Evolutionary conservation across 1,140 invertebrate genomes (phyloP), one percentile per base, ranked within the genome.

Genomic region (Tetranychus urticae): DNA sequence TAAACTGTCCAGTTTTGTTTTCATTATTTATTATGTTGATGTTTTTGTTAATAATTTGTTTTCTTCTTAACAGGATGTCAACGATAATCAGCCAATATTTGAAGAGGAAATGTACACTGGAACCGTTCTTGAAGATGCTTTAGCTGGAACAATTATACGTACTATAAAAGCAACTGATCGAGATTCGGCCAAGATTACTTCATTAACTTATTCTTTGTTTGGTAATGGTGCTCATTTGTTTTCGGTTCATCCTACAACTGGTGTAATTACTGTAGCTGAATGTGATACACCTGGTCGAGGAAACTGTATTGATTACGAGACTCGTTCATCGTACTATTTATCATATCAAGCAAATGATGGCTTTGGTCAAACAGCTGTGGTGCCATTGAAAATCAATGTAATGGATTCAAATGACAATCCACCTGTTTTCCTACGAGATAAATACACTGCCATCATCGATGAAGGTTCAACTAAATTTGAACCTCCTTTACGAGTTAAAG

Each of bases 71-170:
- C 23, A 23, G 23, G 92, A 97, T 72, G 85, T 93, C 0, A 96
- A 96, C 71, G 90, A 96, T 69, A 96, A 96, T 71, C 77, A 82
- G 6, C 62, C 62, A 35, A 36, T 10, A n/a, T 62, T 62, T 47
- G 47, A 57, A 31, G 48, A 60, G 37, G 42, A 58, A n/a, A 57
- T 58, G 3, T 78, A 78, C 61, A 62, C 63, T n/a, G 72, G 86
- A 0, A 81, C 79, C 23, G 82, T 97, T 13, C 76, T 82, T 48
- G 94, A 98, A 73, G 89, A 96, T 72, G 90, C 88, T 42, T 89
- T 89, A 0, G 72, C 81, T 1, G 89, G 88, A 60, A 84, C 84
- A 45, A 80, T 92, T 46, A 75, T 79, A 7, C 88, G 93, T 73
- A 91, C 72, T 78, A 82, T 5, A 88, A 88, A 3, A 75, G 59